Conservation (phyloP, 1,140 invertebrate species). For the Akabosia matsudoensis region DNA sequence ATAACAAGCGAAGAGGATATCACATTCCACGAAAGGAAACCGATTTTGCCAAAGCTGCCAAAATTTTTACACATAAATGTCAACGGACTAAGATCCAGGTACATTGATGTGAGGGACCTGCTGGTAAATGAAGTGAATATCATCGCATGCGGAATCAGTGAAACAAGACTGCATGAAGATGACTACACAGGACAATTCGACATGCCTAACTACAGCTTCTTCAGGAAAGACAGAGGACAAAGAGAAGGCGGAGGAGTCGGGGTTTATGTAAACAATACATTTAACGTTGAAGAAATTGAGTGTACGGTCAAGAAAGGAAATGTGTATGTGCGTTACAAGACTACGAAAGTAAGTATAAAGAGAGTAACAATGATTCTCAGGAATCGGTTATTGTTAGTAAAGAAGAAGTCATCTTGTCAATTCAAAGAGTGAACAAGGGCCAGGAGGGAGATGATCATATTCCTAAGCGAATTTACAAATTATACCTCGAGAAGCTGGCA, state of each 20-base stretch:
- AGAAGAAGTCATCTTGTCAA: too few relatives aligned
- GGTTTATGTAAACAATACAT: neutral
- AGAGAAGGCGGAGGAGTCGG: neutral
- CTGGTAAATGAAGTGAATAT: neutral
- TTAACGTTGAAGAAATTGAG: neutral
- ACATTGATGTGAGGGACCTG: neutral
- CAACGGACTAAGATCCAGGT: neutral
- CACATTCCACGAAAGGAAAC: neutral
- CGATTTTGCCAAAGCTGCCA: neutral
- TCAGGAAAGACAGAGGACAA: neutral
- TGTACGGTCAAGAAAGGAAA: neutral
- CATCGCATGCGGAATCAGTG: neutral
- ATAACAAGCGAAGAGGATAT: neutral
- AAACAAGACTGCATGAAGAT: neutral
- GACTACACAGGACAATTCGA: neutral
- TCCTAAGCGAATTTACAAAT: neutral
- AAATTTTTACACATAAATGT: conserved; percentile 6
- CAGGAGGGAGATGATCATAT: neutral
- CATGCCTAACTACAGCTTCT: neutral
- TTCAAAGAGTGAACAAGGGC: neutral
- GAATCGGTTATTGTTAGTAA: too few relatives aligned
- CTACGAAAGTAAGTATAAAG: too few relatives aligned
- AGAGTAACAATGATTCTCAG: too few relatives aligned
- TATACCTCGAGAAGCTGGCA: neutral
- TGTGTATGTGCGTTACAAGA: too few relatives aligned